phyloP scores from a whole-genome alignment of 2,888 invertebrate genomes.

The Hermaeophaga mercurialis region DNA sequence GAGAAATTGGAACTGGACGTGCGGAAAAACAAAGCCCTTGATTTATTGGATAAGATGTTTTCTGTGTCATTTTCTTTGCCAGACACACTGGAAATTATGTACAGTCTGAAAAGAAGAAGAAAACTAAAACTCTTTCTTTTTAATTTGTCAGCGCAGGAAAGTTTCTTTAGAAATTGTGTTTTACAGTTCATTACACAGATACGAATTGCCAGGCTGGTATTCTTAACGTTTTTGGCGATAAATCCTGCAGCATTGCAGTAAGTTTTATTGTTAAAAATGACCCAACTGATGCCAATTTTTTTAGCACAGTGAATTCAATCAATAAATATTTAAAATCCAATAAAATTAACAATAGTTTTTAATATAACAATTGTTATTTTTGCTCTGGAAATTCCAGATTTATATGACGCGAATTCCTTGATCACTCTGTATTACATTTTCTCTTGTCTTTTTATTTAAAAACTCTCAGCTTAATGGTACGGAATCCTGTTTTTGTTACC shows the following conservation, averaged over 20 bases:
- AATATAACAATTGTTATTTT: no score
- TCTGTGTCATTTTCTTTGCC: constrained; percentile 46
- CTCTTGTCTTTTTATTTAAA: no score
- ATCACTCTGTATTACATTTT: no score
- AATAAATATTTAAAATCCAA: no score
- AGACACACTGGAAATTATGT: constrained; percentile 49
- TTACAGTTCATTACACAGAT: constrained; percentile 18
- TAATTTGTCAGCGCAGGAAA: constrained; percentile 16
- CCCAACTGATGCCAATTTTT: no score
- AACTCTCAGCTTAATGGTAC: neutral
- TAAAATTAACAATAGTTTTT: no score
- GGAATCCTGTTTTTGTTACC: constrained; percentile 1
- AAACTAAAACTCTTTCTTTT: constrained; percentile 8
- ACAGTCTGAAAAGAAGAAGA: constrained; percentile 33
- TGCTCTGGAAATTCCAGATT: no score
- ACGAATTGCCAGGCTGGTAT: constrained; percentile 4
- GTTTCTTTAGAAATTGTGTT: constrained; percentile 21
- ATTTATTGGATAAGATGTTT: constrained; percentile 47
- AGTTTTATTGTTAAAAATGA: no score
- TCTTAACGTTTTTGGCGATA: constrained; percentile 2
- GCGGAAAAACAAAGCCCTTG: constrained; percentile 52
- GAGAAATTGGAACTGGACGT: constrained; percentile 52
- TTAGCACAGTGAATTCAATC: no score
- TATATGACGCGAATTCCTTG: no score
- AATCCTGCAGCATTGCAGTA: constrained; percentile 2